Base-by-base conservation (phyloP, 2,797 vertebrate genomes). In the Tapirus indicus region DNA sequence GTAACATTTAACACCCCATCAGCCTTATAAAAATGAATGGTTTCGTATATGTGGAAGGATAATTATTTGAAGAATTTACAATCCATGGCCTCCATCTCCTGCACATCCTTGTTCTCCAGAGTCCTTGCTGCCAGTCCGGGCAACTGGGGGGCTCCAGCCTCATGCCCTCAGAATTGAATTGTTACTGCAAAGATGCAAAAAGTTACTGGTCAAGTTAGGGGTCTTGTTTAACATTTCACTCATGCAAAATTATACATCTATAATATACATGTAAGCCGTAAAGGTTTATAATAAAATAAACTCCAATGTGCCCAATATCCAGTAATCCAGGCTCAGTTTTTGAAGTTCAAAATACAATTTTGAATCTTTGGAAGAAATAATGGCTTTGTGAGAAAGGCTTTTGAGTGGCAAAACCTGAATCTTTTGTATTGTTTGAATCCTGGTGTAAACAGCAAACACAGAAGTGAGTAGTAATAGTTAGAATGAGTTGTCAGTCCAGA, bases 351-450 rank as follows among this genome's bases (percentile, higher is more conserved):
- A 74, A 68, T 60, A 47, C 12, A 75, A 68, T 41, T 72, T 74
- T 83, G n/a, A 82, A 77, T 87, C n/a, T 64, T 77, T 91, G 25
- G n/a, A 52, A 85, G 13, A 82, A 29, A 92, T 11, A 47, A 75
- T 54, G 29, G 6, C 23, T 85, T 96, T 79, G 32, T 72, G 6
- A 74, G 52, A n/a, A 86, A 66, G 20, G 1, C 1, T 74, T 86
- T n/a, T 85, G 25, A 90, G 38, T n/a, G 87, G 12, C 62, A 95
- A 90, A 94, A 66, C 27, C 29, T 79, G 62, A 78, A 62, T 91
- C 18, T 47, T 88, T 64, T 54, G 0, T 52, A 80, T 25, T 62
- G 12, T 71, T 87, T 91, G 49, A 83, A 16, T 78, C 9, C 47
- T 29, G 5, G 0, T 17, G 66, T 86, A 75, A 77, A 77, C 9